Conservation (phyloP, 2,797 vertebrate genomes). For the Cossypha caffra region DNA sequence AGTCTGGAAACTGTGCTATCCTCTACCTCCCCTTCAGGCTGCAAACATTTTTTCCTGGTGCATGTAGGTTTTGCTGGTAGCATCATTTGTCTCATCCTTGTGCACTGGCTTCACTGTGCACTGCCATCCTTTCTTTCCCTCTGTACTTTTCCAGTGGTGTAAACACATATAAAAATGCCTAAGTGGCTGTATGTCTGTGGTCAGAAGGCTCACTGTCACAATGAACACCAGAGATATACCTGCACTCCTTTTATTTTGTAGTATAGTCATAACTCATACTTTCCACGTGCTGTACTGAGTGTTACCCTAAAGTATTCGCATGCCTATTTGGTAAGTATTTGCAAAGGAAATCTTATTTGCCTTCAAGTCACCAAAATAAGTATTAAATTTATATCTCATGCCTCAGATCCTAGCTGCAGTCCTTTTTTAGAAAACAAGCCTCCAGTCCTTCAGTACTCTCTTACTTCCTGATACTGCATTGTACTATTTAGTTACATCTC, state of each 20-base stretch:
- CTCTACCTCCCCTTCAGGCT: background rate
- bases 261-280: background rate
- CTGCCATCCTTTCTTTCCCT: background rate
- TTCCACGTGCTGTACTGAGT: background rate
- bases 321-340: background rate
- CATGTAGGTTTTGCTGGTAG: accelerated
- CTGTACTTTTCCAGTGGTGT: background rate
- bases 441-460: background rate
- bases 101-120: background rate
- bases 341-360: slow-evolving; percentile 1
- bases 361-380: background rate
- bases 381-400: background rate
- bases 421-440: background rate
- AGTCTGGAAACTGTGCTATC: background rate
- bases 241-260: background rate
- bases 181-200: background rate
- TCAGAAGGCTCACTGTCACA: background rate
- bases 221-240: background rate
- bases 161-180: background rate
- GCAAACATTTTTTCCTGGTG: background rate
- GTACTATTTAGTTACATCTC: background rate
- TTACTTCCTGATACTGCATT: background rate
- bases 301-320: background rate
- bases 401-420: background rate
- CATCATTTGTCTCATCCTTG: background rate